phyloP scores from a whole-genome alignment of 2,888 invertebrate species.

The Nomada flava region DNA sequence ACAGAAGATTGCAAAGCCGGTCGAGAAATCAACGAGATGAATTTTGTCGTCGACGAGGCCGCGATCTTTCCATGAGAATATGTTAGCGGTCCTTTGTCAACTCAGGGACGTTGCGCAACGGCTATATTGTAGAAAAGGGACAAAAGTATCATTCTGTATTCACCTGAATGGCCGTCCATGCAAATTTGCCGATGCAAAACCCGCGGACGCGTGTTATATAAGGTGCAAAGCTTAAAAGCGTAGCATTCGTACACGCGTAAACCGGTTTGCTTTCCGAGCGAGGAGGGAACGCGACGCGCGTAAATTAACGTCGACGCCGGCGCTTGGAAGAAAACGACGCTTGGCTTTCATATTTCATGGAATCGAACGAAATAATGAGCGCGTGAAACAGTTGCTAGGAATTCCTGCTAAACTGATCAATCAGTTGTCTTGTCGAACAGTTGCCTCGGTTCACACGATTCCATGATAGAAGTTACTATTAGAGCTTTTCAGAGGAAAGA shows the following conservation, averaged over 20 bases:
- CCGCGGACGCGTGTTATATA: constrained; percentile 42
- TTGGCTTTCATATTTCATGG: constrained; percentile 39
- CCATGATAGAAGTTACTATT: not conserved
- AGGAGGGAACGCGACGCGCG: constrained; percentile 27
- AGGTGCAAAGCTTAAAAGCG: constrained; percentile 46
- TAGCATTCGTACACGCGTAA: constrained; percentile 39
- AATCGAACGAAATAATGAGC: constrained; percentile 27
- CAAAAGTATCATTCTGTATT: constrained; percentile 40
- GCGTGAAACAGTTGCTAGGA: constrained; percentile 21
- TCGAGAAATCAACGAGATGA: constrained; percentile 22
- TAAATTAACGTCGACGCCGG: constrained; percentile 43
- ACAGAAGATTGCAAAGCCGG: not conserved
- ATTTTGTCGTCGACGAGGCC: constrained; percentile 13
- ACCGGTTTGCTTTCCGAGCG: constrained; percentile 45
- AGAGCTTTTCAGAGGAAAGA: not conserved
- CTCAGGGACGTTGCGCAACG: constrained; percentile 45
- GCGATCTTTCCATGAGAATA: constrained; percentile 3
- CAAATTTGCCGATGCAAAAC: constrained; percentile 41
- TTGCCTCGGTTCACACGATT: constrained; percentile 17
- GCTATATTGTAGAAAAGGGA: constrained; percentile 22
- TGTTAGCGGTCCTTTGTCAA: constrained; percentile 17
- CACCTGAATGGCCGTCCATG: constrained; percentile 44
- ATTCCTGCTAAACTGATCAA: constrained; percentile 17
- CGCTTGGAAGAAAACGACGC: constrained; percentile 24
- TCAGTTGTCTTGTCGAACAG: constrained; percentile 15